Conservation (phyloP, 2,888 invertebrate species). For the Anaspis maculata region DNA sequence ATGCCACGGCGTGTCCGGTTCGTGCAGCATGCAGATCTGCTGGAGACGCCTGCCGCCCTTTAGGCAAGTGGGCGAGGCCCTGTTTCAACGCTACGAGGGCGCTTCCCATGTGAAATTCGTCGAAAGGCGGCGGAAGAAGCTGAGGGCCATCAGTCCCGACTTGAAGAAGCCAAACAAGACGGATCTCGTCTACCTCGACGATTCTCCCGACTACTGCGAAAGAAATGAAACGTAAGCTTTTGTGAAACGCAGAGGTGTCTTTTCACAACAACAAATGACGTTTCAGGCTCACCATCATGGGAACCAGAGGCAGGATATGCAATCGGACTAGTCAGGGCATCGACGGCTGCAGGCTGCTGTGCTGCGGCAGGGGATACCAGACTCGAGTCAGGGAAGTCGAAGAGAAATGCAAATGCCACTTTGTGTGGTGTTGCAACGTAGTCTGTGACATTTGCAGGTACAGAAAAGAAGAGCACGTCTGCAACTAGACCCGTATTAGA, state of each 20-base stretch:
- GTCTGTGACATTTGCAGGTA: constrained; percentile 75
- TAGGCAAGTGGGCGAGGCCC: constrained; percentile 65
- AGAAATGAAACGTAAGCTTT: constrained; percentile 67
- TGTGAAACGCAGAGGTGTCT: background rate
- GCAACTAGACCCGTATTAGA: constrained; percentile 75
- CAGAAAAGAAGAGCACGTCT: constrained; percentile 75
- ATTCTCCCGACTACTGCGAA: constrained; percentile 89
- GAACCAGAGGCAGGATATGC: constrained; percentile 75
- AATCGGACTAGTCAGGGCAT: constrained; percentile 77
- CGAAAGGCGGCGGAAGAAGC: constrained; percentile 55
- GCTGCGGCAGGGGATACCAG: constrained; percentile 84
- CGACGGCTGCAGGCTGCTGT: constrained; percentile 78
- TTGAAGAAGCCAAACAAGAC: constrained; percentile 82
- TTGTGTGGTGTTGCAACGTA: constrained; percentile 88
- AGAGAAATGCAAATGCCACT: constrained; percentile 82
- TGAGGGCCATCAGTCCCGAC: constrained; percentile 65
- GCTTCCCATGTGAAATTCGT: constrained; percentile 75
- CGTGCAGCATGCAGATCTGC: constrained; percentile 83
- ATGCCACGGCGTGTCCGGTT: constrained; percentile 90
- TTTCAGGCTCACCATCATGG: constrained; percentile 67
- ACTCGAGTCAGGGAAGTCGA: constrained; percentile 73
- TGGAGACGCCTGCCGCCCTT: constrained; percentile 79
- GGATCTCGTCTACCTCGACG: constrained; percentile 83
- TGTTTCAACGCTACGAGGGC: constrained; percentile 77
- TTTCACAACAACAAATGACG: background rate